Evolutionary conservation across 2,797 vertebrate species (phyloP).

Genomic region (Smutsia temminckii): DNA sequence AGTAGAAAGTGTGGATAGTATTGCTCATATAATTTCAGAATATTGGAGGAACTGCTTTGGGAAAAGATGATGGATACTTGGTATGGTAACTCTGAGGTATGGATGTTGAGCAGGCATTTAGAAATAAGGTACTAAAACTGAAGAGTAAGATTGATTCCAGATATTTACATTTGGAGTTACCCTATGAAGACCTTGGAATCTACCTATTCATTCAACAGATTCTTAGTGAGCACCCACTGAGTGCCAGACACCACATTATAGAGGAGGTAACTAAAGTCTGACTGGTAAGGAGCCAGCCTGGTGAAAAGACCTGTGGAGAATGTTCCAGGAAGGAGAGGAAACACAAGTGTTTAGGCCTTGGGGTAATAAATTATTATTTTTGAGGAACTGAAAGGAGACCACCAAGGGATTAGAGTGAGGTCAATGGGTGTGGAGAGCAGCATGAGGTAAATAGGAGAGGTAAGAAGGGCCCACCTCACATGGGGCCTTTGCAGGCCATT

Average conservation of each 20-base stretch:
- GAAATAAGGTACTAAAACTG: background rate
- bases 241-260: background rate
- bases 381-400: constrained; percentile 27
- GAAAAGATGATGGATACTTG: background rate
- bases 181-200: background rate
- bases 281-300: background rate
- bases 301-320: background rate
- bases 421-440: background rate
- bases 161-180: background rate
- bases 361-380: background rate
- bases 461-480: background rate
- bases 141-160: background rate
- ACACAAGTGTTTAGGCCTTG: background rate
- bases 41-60: constrained; percentile 18
- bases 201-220: background rate
- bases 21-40: constrained; percentile 7
- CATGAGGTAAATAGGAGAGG: background rate
- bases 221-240: background rate
- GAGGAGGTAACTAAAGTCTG: background rate
- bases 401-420: background rate
- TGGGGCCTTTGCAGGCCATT: background rate
- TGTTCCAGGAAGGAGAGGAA: background rate
- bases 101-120: background rate
- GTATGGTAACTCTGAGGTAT: background rate
- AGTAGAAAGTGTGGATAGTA: background rate